These are phyloP conservation scores for Lysandra coridon DNA, from an alignment of 2,888 invertebrate species.

Conservation along the genomic window DNA sequence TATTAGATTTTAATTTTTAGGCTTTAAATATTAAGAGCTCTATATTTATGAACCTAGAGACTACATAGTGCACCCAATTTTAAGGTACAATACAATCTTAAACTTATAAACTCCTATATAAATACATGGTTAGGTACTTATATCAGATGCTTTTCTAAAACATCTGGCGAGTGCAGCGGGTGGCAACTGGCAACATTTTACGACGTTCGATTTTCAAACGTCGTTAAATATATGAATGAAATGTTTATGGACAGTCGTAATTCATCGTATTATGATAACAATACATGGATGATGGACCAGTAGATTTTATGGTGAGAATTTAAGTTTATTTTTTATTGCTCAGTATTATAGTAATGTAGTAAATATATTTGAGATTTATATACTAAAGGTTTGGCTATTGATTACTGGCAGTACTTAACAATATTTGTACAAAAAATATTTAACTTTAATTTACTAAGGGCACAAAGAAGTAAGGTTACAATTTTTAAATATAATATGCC, in stretches of 20 bases:
- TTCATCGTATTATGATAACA: constrained; percentile 58
- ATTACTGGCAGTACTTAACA: too few species aligned
- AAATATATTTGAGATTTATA: neutral
- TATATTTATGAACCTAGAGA: too few species aligned
- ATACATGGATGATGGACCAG: neutral
- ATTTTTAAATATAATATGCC: neutral
- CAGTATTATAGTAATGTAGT: neutral
- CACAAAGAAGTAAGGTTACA: neutral
- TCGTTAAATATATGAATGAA: constrained; percentile 61
- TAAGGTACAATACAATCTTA: too few species aligned
- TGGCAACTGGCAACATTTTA: constrained; percentile 55
- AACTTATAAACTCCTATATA: too few species aligned
- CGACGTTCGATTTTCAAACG: constrained; percentile 55
- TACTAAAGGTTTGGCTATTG: neutral
- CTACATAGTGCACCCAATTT: too few species aligned
- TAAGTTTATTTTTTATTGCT: neutral
- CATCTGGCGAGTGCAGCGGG: constrained; percentile 49
- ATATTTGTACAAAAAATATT: too few species aligned
- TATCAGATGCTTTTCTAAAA: constrained; percentile 11
- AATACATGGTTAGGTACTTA: neutral
- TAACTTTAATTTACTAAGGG: too few species aligned
- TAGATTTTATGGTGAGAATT: constrained; percentile 17
- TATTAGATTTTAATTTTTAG: too few species aligned
- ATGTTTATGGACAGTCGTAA: constrained; percentile 63
- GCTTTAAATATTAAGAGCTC: too few species aligned